Base-by-base conservation (phyloP, 2,113 vertebrate species). In the Sinocyclocheilus grahami region DNA sequence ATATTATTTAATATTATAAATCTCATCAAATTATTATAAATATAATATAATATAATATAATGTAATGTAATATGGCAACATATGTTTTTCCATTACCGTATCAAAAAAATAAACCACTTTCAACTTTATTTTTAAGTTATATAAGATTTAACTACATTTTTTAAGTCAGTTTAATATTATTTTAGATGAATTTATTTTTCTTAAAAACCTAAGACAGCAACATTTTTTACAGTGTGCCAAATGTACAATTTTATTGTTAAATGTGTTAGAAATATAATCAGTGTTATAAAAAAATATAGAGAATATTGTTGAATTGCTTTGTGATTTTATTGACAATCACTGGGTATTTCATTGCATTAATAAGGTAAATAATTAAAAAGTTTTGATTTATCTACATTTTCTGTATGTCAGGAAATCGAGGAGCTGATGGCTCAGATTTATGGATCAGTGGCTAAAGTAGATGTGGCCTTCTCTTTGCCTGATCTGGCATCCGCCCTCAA, bases 401-500 rank as follows among this genome's bases (percentile, higher is more conserved):
- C 51, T 77, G 20, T 42, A 74, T 42, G 89, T 87, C 42, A 96
- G 95, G 95, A 93, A 93, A 96, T 95, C 0, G 14, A 96, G 87
- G 94, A 95, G 91, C 89, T 95, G 89, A 93, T 95, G 93, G 91
- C 95, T 76, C 92, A 94, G 90, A 95, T 96, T 89, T 95, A 93
- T 81, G 88, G 87, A 51, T 84, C 90, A 18, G 85, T 90, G 71
- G 82, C 92, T 76, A 94, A 91, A 55, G 90, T 93, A 0, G 84
- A 94, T 58, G n/a, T 94, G 88, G 93, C 85, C 39, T 95, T 93
- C 89, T 93, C 93, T 86, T 93, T 94, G 63, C 94, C 82, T 1
- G 94, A 97, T 91, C 94, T 97, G 80, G 94, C 94, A 83, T 90
- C 95, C 83, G 95, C 96, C 91, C 92, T 96, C 81, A 96, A 92